Evolutionary conservation across 2,113 vertebrate species (phyloP), one percentile per base, ranked within the genome.

Genomic region (Zosterops japonicus): DNA sequence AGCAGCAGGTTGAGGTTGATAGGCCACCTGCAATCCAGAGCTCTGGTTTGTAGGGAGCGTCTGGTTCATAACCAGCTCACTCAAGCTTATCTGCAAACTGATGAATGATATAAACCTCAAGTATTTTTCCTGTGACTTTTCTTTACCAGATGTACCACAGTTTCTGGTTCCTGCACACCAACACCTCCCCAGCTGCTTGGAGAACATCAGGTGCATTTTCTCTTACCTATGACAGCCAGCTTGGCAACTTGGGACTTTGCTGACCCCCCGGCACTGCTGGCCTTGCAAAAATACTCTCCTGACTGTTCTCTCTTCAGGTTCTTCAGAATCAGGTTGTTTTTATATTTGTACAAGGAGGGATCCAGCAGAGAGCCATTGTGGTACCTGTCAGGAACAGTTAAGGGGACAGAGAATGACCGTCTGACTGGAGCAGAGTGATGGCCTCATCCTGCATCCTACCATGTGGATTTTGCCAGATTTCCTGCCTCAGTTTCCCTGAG

Each of bases 261-360:
- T 0, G 98, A 98, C 8, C 99, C 99, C 7, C 98, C 98, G 0
- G 98, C 96, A 3, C 98, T 98, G 96, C 98, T 99, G 65, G 99
- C 99, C 95, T 98, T 99, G 97, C 99, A 99, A 93, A 98, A 98
- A 89, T 99, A 99, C 64, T 99, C 98, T 53, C 99, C 99, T 7
- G 98, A 95, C 52, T 99, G 99, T 28, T 96, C 97, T 93, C 61
- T 94, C n/a, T 76, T 97, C 87, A 99, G 92, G 39, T 98, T 98
- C 96, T 97, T 99, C 83, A 99, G 95, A 83, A 99, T 96, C 94
- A 99, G 94, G 36, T 97, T 99, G 94, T 98, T 98, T 35, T 98
- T 98, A 1, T 98, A 98, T 56, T 98, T 98, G 50, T 98, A 97
- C 29, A 96, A 90, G 10, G 96, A 97, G 42, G 97, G 98, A 50